Evolutionary conservation across 1,140 invertebrate genomes (phyloP).

Genomic region (Leptinotarsa lineolata): DNA sequence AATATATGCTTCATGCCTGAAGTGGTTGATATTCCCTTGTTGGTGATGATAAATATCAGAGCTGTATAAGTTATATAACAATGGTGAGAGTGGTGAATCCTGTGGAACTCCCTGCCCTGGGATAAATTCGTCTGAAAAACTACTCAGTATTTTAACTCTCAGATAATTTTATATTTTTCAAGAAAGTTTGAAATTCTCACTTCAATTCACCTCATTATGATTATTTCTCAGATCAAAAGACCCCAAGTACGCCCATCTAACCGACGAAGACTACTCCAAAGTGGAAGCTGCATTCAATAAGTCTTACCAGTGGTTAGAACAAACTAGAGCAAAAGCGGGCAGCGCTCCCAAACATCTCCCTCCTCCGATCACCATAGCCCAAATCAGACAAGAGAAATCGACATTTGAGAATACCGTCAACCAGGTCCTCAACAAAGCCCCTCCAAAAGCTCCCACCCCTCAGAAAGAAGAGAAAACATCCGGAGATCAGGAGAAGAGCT

Average conservation of each 20-base stretch:
- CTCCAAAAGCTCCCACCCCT: constrained; percentile 71
- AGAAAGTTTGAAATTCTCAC: too few relatives aligned
- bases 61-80: too few relatives aligned
- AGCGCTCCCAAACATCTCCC: constrained; percentile 65
- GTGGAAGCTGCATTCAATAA: constrained; percentile 63
- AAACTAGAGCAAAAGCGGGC: constrained; percentile 65
- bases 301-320: constrained; percentile 74
- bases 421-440: constrained; percentile 83
- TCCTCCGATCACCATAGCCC: constrained; percentile 74
- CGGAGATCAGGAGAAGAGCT: constrained; percentile 38
- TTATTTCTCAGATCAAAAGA: constrained; percentile 35
- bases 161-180: too few relatives aligned
- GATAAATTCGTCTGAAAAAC: too few relatives aligned
- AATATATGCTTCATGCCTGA: too few relatives aligned
- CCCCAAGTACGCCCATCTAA: constrained; percentile 81
- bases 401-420: constrained; percentile 70
- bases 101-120: too few relatives aligned
- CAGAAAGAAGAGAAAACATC: constrained; percentile 57
- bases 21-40: too few relatives aligned
- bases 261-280: constrained; percentile 79
- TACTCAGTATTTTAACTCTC: too few relatives aligned
- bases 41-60: too few relatives aligned
- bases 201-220: too few relatives aligned
- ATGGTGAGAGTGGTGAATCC: too few relatives aligned
- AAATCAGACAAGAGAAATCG: constrained; percentile 75